phyloP scores from a whole-genome alignment of 2,797 vertebrate genomes.

The Lutjanus campechanus region DNA sequence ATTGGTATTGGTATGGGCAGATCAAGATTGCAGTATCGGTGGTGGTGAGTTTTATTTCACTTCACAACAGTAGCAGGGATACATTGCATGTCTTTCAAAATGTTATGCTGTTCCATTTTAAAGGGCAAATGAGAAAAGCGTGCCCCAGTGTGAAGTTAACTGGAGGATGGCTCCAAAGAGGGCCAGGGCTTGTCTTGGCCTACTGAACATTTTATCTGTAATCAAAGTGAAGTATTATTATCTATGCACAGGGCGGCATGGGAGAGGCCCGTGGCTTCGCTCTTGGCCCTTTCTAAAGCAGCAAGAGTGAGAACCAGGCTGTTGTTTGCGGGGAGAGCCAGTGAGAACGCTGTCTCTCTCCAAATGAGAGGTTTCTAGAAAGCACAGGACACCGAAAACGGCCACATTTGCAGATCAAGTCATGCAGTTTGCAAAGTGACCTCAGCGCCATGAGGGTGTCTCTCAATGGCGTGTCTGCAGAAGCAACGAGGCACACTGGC shows the following conservation, averaged over 20 bases:
- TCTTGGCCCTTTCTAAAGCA: constrained; percentile 48
- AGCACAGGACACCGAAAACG: constrained; percentile 59
- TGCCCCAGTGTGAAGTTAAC: constrained; percentile 13
- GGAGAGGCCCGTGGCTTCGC: constrained; percentile 46
- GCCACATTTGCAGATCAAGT: constrained; percentile 59
- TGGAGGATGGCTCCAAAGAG: constrained; percentile 29
- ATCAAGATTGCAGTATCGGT: no score
- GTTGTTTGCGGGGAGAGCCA: constrained; percentile 58
- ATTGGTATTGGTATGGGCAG: no score
- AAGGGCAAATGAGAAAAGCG: constrained; percentile 22
- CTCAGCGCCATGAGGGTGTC: constrained; percentile 45
- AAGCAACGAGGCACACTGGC: constrained; percentile 13
- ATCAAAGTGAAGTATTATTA: constrained; percentile 63
- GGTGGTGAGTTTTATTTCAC: neutral
- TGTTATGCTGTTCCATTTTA: constrained; percentile 21
- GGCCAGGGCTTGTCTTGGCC: constrained; percentile 5
- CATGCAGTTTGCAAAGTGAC: constrained; percentile 50
- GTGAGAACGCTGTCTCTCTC: constrained; percentile 60
- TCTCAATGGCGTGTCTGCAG: constrained; percentile 22
- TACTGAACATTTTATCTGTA: constrained; percentile 49
- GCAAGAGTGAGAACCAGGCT: constrained; percentile 61
- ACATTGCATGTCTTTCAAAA: constrained; percentile 16
- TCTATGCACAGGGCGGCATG: constrained; percentile 43
- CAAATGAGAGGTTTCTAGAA: constrained; percentile 81
- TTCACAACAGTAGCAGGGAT: neutral